Evolutionary conservation across 2,113 vertebrate genomes (phyloP).

Genomic region (Sterrhoptilus dennistouni): DNA sequence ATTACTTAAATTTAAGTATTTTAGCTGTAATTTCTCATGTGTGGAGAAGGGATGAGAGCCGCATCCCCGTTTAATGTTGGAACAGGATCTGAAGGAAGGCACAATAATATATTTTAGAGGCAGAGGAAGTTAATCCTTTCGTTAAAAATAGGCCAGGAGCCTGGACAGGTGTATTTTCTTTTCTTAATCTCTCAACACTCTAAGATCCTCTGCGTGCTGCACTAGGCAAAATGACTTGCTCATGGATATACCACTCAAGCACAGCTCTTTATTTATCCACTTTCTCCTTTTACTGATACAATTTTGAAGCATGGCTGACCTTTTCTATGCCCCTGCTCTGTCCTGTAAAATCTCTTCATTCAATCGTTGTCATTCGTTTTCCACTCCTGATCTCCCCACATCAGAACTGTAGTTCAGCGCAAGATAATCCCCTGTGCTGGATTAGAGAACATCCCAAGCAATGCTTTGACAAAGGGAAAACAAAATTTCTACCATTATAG

Average conservation of each 20-base stretch:
- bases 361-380: neutral
- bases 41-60: neutral
- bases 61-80: neutral
- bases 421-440: neutral
- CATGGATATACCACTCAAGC: neutral
- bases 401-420: neutral
- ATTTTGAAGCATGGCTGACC: neutral
- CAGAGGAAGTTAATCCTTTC: neutral
- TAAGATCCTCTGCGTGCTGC: neutral
- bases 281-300: constrained; percentile 1
- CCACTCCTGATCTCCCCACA: neutral
- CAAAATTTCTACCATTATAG: neutral
- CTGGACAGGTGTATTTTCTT: neutral
- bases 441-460: neutral
- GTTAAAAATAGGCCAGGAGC: neutral
- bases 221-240: neutral
- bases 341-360: constrained; percentile 10
- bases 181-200: neutral
- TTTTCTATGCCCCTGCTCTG: neutral
- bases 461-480: neutral
- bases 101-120: neutral
- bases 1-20: neutral
- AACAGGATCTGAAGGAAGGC: neutral
- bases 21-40: neutral
- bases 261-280: neutral